Evolutionary conservation across 2,888 invertebrate species (phyloP), one percentile per base, ranked within the genome.

Genomic region (Rhingia rostrata): DNA sequence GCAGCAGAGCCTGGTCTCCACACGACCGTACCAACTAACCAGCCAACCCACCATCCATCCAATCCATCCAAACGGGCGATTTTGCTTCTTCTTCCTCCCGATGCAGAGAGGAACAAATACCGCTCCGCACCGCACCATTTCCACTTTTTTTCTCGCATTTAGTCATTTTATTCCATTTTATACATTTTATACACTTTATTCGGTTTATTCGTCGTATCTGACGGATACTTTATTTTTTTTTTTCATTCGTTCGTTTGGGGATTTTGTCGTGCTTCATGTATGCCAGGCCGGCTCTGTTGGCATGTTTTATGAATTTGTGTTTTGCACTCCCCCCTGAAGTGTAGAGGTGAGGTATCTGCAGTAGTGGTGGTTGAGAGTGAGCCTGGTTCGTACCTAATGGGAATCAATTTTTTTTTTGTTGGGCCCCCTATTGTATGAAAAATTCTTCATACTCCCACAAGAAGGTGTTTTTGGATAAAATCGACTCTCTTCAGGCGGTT

Each of bases 1-100:
- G 22, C 22, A 22, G 72, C 79, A 64, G 69, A 79, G 82, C 79
- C 83, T 79, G 53, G 86, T 86, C 63, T 79, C 72, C 73, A 72
- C 61, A n/a, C 41, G 43, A 56, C 35, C 14, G 58, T 69, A 63
- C 74, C 53, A 61, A 67, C 67, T 58, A 60, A 66, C 60, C 56
- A 86, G 56, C 64, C 69, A 77, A 70, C 61, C 77, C 56, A 58
- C 70, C 66, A 60, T 30, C 63, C 67, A 75, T 58, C 73, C 80
- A 66, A 60, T 58, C 82, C 72, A 84, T 70, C 43, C 74, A 54
- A 67, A 73, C 63, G 67, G 73, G 56, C 54, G 79, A 84, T 84
- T 84, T 45, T 78, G 78, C 53, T 60, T 51, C 53, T 79, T 54
- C 69, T 74, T 80, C 70, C 54, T 53, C 22, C 22, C 22, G 22